These are phyloP conservation scores for Dicaeum eximium DNA, from an alignment of 2,113 vertebrate genomes.

Conservation along the genomic window DNA sequence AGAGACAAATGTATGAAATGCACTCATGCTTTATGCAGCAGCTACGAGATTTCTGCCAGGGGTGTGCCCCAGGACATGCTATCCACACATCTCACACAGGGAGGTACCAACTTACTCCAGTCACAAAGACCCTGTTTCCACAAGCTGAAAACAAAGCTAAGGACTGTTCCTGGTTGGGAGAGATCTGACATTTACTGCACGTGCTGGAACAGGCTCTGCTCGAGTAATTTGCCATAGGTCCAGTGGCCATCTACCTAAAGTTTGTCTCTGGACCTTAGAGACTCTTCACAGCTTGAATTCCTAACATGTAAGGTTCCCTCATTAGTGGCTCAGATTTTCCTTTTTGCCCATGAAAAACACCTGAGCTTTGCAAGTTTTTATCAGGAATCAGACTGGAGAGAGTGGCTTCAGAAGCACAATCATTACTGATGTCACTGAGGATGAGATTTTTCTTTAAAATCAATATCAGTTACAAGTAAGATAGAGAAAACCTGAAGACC, in stretches of 20 bases:
- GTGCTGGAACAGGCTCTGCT: background rate
- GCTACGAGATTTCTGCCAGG: rapidly evolving
- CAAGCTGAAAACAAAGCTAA: background rate
- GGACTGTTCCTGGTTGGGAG: background rate
- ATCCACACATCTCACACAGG: background rate
- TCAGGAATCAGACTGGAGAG: background rate
- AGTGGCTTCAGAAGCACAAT: background rate
- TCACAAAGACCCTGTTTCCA: background rate
- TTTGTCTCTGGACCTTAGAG: background rate
- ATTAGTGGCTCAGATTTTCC: background rate
- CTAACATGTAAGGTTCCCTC: background rate
- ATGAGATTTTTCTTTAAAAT: background rate
- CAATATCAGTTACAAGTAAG: background rate
- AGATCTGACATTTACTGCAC: background rate
- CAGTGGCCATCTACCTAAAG: background rate
- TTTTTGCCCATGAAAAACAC: background rate
- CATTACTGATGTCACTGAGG: background rate
- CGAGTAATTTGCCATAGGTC: background rate
- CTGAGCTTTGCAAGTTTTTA: background rate
- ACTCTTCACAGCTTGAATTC: background rate
- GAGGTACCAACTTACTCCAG: background rate
- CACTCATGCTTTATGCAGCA: background rate
- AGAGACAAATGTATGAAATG: background rate
- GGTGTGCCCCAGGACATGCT: background rate
- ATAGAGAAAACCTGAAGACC: background rate